A percentile compares a stretch with the other conserved stretches of the same genome.
These are phyloP conservation scores for Autographa gamma DNA, from an alignment of 2,888 invertebrate genomes.

Conservation along the genomic window DNA sequence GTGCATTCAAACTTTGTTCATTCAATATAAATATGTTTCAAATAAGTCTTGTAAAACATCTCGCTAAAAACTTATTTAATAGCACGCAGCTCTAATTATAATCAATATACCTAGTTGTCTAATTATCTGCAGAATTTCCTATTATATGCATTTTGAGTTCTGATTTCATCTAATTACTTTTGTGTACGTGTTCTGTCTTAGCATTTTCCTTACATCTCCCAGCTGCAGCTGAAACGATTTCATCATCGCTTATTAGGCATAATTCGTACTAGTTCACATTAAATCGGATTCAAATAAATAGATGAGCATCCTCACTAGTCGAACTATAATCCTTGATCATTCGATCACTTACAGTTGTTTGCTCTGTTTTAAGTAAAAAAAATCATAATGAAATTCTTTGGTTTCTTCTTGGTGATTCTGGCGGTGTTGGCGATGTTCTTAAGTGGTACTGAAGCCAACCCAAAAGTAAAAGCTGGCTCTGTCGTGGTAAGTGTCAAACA, in stretches of 20 bases:
- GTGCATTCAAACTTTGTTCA: no score
- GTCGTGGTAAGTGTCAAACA: constrained; percentile 35
- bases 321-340: constrained; percentile 5
- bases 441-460: constrained; percentile 33
- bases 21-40: no score
- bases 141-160: constrained; percentile 2
- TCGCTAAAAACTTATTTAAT: background rate
- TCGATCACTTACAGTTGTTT: constrained; percentile 11
- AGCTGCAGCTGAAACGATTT: constrained; percentile 1
- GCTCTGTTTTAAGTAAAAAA: background rate
- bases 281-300: constrained; percentile 35
- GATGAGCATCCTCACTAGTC: constrained; percentile 20
- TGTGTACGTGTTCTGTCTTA: constrained; percentile 25
- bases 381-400: constrained; percentile 41
- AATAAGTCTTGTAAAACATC: background rate
- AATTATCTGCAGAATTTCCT: constrained; percentile 16
- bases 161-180: constrained; percentile 21
- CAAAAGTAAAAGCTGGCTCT: constrained; percentile 35
- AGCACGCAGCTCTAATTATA: background rate
- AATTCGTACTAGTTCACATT: constrained; percentile 13
- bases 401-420: constrained; percentile 36
- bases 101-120: background rate
- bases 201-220: constrained; percentile 24
- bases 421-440: constrained; percentile 29
- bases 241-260: constrained; percentile 18